Percentiles rank a stretch among this genome's conserved stretches.
These are phyloP conservation scores for Jordanella pulchra DNA, from an alignment of 2,797 vertebrate species.

Conservation along the genomic window DNA sequence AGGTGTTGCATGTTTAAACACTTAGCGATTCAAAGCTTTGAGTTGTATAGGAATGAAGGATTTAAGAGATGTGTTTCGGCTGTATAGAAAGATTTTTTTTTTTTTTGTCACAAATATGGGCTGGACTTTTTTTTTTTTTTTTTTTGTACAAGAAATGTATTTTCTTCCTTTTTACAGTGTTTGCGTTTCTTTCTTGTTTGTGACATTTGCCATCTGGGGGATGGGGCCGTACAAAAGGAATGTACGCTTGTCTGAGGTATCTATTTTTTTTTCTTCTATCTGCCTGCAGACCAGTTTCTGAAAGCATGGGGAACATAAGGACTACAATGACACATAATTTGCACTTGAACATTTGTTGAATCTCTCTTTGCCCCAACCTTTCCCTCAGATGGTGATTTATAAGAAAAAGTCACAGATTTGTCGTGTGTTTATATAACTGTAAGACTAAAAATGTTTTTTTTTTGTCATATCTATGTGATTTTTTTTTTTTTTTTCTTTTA, in stretches of 20 bases:
- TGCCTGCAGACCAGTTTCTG: slow-evolving; percentile 60
- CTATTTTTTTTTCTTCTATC: slow-evolving; percentile 42
- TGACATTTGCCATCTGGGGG: slow-evolving; percentile 71
- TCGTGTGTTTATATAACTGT: slow-evolving; percentile 62
- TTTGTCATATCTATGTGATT: slow-evolving; percentile 60
- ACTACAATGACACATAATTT: slow-evolving; percentile 61
- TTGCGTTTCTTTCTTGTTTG: slow-evolving; percentile 39
- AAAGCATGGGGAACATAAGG: slow-evolving; percentile 57
- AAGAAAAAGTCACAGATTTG: slow-evolving; percentile 42
- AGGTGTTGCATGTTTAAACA: slow-evolving; percentile 80
- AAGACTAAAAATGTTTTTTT: slow-evolving; percentile 43
- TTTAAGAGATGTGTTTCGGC: slow-evolving; percentile 64
- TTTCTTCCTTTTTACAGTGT: slow-evolving; percentile 43
- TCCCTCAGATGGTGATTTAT: slow-evolving; percentile 54
- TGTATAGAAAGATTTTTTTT: slow-evolving; percentile 63
- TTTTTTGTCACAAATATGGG: slow-evolving; percentile 61
- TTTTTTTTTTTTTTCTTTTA: no score
- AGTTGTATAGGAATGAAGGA: slow-evolving; percentile 78
- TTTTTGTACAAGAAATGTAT: slow-evolving; percentile 66
- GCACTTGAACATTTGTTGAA: slow-evolving; percentile 73
- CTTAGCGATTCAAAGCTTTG: slow-evolving; percentile 70
- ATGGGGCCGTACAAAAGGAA: slow-evolving; percentile 66
- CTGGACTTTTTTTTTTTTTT: slow-evolving; percentile 72
- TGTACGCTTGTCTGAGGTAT: slow-evolving; percentile 68
- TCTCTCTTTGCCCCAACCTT: slow-evolving; percentile 52